Evolutionary conservation across 2,797 vertebrate species (phyloP), one percentile per base, ranked within the genome.

Genomic region (Amblyopsis hoosieri): DNA sequence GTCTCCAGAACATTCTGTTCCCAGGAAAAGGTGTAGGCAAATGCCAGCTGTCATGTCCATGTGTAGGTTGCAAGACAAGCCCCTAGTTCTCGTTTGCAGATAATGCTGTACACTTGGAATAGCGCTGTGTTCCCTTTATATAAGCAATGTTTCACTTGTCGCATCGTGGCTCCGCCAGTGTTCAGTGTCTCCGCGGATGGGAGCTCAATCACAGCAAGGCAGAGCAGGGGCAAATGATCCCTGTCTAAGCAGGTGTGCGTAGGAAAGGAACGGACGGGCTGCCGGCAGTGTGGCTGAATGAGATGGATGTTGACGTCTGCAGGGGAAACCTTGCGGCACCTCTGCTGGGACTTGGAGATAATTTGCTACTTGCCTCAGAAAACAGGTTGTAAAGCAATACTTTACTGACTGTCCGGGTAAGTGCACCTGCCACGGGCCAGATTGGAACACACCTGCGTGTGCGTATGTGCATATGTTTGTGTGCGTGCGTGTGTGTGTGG

Each of bases 301-400:
- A 87, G 84, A 86, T 80, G 75, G 79, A 86, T 88, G 74, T 60
- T 37, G 69, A 60, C 72, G 66, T 62, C 65, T 67, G 72, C 56
- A 29, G 17, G 17, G 72, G 65, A 73, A 79, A 72, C 62, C 81
- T 75, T 74, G 45, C 66, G 62, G 72, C 57, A 51, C 56, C 37
- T 60, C 75, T 81, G 68, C 78, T 63, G 78, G 76, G 84, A 82
- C 80, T 78, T 70, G 0, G 61, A 83, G 69, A 82, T 75, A 60
- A 80, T 85, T 81, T 81, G 77, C 74, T 63, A 71, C 83, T 78
- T 65, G 78, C 83, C 80, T 80, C 62, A 64, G 75, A 72, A 80
- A 87, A 86, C 77, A 81, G 80, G 82, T 85, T 82, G 74, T 81
- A 83, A 78, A 86, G 70, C 71, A 58, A 65, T 56, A 57, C 71